These are phyloP conservation scores for Cheiracanthium punctorium DNA, from an alignment of 2,888 invertebrate species.

Conservation along the genomic window DNA sequence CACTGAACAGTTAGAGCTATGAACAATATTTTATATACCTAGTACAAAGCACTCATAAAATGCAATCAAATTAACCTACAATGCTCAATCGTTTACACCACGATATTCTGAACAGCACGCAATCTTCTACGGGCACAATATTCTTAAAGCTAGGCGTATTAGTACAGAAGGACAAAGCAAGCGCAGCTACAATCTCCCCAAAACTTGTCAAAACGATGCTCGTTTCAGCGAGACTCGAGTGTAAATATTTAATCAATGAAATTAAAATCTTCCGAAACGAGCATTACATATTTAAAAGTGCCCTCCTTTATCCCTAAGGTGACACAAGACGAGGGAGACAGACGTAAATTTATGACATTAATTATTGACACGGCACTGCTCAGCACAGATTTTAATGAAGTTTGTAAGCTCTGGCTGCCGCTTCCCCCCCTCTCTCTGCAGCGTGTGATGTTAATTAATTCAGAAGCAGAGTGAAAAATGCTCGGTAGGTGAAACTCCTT, in stretches of 20 bases:
- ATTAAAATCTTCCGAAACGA: background rate
- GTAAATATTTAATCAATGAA: constrained; percentile 56
- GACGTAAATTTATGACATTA: constrained; percentile 60
- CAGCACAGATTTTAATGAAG: constrained; percentile 51
- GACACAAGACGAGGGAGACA: background rate
- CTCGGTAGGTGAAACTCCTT: too few species aligned
- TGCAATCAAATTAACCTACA: too few species aligned
- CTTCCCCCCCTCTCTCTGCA: background rate
- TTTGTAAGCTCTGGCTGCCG: constrained; percentile 21
- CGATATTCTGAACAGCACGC: too few species aligned
- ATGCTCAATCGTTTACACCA: too few species aligned
- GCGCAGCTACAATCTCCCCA: too few species aligned
- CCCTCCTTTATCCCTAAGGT: background rate
- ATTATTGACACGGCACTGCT: constrained; percentile 41
- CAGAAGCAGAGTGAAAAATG: background rate
- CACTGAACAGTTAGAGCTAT: too few species aligned
- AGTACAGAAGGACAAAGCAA: too few species aligned
- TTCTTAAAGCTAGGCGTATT: too few species aligned
- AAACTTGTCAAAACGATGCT: too few species aligned
- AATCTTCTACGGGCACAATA: too few species aligned
- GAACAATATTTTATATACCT: too few species aligned
- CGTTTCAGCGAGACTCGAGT: constrained; percentile 3
- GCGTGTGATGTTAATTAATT: background rate
- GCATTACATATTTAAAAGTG: constrained; percentile 50
- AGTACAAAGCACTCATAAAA: too few species aligned